These are phyloP conservation scores for Knipowitschia caucasica DNA, from an alignment of 2,797 vertebrate species.

Conservation along the genomic window DNA sequence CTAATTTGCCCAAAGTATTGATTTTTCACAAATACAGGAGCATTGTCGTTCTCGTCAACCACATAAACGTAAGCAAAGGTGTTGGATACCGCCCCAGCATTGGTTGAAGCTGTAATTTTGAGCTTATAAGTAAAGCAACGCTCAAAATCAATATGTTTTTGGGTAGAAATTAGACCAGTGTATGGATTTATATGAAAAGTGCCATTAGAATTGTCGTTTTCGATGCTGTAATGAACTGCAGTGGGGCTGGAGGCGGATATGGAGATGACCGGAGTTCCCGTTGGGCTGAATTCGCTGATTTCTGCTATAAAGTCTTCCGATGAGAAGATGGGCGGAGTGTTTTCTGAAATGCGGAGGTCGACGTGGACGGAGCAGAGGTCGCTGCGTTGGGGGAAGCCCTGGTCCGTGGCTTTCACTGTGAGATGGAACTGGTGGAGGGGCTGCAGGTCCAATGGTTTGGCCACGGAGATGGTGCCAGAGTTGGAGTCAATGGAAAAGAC, in stretches of 20 bases:
- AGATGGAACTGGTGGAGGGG: conserved; percentile 80
- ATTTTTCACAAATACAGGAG: conserved; percentile 77
- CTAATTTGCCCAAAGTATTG: conserved; percentile 84
- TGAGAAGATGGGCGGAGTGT: conserved; percentile 83
- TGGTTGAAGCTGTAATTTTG: conserved; percentile 81
- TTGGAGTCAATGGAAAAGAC: conserved; percentile 81
- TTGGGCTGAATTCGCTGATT: conserved; percentile 81
- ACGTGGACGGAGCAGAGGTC: conserved; percentile 83
- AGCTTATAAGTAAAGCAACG: conserved; percentile 80
- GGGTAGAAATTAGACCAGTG: conserved; percentile 84
- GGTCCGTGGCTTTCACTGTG: conserved; percentile 87
- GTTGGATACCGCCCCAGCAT: conserved; percentile 76
- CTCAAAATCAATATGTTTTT: conserved; percentile 86
- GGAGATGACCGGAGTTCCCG: conserved; percentile 80
- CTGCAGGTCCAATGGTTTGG: conserved; percentile 73
- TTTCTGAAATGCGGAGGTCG: conserved; percentile 77
- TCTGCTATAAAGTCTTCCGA: conserved; percentile 85
- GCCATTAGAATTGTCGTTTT: conserved; percentile 80
- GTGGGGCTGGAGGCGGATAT: conserved; percentile 81
- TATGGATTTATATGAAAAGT: conserved; percentile 86
- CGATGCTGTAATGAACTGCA: conserved; percentile 86
- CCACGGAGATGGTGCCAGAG: conserved; percentile 83
- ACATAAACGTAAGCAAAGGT: conserved; percentile 81
- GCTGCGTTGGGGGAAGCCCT: conserved; percentile 84
- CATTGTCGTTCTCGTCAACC: conserved; percentile 92